Conservation (phyloP, 2,113 vertebrate species). For the Cnemophilus loriae region DNA sequence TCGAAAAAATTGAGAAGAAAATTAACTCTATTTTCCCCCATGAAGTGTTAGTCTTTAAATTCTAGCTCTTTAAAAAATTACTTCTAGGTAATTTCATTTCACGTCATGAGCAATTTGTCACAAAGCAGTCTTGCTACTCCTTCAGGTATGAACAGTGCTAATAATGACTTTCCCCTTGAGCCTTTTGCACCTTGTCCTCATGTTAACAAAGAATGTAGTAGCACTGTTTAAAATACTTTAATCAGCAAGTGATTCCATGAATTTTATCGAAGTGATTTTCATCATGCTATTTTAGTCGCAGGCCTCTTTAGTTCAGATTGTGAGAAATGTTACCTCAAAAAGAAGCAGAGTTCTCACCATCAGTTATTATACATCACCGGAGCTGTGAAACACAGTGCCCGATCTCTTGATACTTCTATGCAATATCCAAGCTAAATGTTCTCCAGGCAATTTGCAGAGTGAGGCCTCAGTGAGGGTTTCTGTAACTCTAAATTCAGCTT, state of each 20-base stretch:
- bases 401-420: background rate
- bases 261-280: background rate
- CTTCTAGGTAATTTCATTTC: background rate
- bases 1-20: background rate
- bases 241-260: background rate
- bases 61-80: background rate
- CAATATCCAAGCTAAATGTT: background rate
- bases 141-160: background rate
- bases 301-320: background rate
- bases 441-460: background rate
- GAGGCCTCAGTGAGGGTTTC: background rate
- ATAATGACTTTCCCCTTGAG: background rate
- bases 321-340: background rate
- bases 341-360: background rate
- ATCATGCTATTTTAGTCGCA: background rate
- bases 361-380: background rate
- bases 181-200: background rate
- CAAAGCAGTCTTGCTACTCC: background rate
- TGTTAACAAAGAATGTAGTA: background rate
- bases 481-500: background rate
- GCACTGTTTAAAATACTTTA: background rate
- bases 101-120: background rate
- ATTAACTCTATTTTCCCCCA: background rate
- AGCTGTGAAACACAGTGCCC: background rate
- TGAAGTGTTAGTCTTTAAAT: background rate